Percentiles rank a stretch among this genome's conserved stretches.
Conservation (phyloP, 1,140 invertebrate species). For the honey bee (Apis mellifera) region DNA sequence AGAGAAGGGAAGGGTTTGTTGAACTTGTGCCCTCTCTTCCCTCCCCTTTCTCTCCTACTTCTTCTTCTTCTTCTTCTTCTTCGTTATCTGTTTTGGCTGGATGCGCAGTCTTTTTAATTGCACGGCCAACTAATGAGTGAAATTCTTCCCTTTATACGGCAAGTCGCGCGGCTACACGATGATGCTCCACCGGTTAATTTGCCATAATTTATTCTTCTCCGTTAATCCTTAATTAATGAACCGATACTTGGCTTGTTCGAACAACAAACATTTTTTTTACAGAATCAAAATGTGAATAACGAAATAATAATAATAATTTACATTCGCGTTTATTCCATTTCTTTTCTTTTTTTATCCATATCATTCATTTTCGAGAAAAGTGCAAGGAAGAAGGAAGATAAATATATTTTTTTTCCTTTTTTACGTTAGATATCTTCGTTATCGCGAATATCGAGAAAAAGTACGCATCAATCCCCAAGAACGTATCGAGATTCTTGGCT, state of each 20-base stretch:
- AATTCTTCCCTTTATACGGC: constrained; percentile 70
- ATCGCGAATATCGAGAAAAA: background rate
- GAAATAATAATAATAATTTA: too few species aligned
- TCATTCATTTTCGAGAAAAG: too few species aligned
- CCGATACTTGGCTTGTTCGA: too few species aligned
- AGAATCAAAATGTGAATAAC: too few species aligned
- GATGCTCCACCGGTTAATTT: constrained; percentile 65
- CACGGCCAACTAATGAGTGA: constrained; percentile 75
- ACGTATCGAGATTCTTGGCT: background rate
- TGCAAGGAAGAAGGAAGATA: too few species aligned
- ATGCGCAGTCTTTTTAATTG: constrained; percentile 78
- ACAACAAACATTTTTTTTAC: too few species aligned
- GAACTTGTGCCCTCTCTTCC: constrained; percentile 59
- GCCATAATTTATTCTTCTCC: background rate
- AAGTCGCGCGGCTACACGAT: constrained; percentile 52
- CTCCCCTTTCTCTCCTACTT: background rate
- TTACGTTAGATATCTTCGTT: too few species aligned
- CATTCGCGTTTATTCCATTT: too few species aligned
- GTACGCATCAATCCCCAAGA: background rate
- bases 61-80: constrained; percentile 68
- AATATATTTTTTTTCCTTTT: too few species aligned
- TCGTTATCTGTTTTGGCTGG: constrained; percentile 76
- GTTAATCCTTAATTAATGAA: too few species aligned
- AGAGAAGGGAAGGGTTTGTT: constrained; percentile 67
- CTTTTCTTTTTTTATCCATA: too few species aligned